phyloP scores from a whole-genome alignment of 2,113 vertebrate genomes.

The Ahaetulla prasina region DNA sequence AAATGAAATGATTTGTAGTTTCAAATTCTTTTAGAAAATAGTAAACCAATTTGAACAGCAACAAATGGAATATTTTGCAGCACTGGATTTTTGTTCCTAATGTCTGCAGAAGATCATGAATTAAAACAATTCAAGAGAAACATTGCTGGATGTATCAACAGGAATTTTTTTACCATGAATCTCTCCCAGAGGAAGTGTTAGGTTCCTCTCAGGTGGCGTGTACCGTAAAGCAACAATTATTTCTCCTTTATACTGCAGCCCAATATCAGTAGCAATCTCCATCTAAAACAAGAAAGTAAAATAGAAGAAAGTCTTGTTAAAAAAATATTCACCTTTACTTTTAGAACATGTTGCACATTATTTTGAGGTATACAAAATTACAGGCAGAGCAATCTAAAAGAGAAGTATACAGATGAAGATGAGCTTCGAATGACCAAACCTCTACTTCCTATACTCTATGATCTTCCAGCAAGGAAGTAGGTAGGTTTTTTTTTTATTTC shows the following conservation, averaged over 20 bases:
- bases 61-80: constrained; percentile 1
- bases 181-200: constrained; percentile 78
- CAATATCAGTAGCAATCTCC: constrained; percentile 73
- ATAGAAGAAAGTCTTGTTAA: neutral
- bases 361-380: neutral
- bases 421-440: neutral
- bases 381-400: neutral
- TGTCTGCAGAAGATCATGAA: constrained; percentile 11
- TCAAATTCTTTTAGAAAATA: constrained; percentile 8
- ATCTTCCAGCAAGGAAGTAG: neutral
- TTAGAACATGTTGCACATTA: neutral
- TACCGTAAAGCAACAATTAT: constrained; percentile 89
- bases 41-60: neutral
- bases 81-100: neutral
- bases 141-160: neutral
- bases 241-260: constrained; percentile 92
- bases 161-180: constrained; percentile 79
- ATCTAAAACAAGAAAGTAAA: constrained; percentile 60
- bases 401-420: neutral
- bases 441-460: neutral
- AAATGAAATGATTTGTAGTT: neutral
- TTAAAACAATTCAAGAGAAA: neutral
- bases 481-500: neutral
- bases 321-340: neutral
- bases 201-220: constrained; percentile 84